These are phyloP conservation scores for Epirrita christyi DNA, from an alignment of 2,888 invertebrate genomes.

Conservation along the genomic window DNA sequence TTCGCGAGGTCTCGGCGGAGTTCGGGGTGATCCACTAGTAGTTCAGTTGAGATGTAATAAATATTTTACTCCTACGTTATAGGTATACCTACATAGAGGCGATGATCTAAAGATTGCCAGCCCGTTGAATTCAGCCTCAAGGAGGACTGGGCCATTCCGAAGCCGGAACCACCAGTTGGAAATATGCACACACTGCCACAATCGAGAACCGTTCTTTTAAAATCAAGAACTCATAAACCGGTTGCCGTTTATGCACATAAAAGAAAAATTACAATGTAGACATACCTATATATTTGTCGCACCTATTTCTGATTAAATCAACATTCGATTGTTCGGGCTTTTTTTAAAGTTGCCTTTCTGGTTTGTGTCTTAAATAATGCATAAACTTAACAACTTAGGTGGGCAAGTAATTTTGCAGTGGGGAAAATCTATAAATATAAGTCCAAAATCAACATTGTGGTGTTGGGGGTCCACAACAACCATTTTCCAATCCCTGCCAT, in stretches of 20 bases:
- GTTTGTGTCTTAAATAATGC: not conserved
- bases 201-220: conserved; percentile 50
- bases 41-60: conserved; percentile 42
- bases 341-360: conserved; percentile 13
- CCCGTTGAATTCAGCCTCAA: conserved; percentile 70
- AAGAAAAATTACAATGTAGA: conserved; percentile 35
- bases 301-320: conserved; percentile 32
- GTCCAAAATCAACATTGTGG: too few species aligned
- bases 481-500: too few species aligned
- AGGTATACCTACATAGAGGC: conserved; percentile 36
- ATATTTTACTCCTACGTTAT: conserved; percentile 38
- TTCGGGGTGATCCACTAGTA: too few species aligned
- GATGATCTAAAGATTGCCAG: conserved; percentile 73
- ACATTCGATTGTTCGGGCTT: conserved; percentile 20
- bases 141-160: conserved; percentile 79
- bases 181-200: conserved; percentile 54
- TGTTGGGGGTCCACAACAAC: too few species aligned
- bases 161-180: conserved; percentile 75
- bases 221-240: conserved; percentile 37
- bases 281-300: conserved; percentile 34
- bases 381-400: not conserved
- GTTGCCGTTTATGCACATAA: conserved; percentile 36
- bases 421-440: too few species aligned
- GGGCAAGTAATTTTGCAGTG: too few species aligned
- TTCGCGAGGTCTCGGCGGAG: too few species aligned